Base-by-base conservation (phyloP, 2,888 invertebrate genomes). In the Folsomia manolachei region DNA sequence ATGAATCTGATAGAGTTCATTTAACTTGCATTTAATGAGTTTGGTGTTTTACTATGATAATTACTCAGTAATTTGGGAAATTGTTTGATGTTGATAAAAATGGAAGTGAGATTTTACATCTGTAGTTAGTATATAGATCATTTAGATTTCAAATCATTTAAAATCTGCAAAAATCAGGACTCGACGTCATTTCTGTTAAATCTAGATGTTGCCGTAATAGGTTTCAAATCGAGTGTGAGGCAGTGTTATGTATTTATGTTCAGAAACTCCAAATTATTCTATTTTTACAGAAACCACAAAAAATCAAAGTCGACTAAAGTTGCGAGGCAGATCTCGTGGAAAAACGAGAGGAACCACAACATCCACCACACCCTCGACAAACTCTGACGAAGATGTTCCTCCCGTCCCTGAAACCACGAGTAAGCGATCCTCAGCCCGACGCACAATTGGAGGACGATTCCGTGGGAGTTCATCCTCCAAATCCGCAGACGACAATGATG, bases 271-370 rank as follows among this genome's bases (percentile, higher is more conserved):
- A n/a, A n/a, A n/a, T n/a, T n/a, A n/a, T n/a, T n/a, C n/a, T n/a
- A n/a, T n/a, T n/a, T n/a, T n/a, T n/a, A 9, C 14, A 39, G 39
- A 39, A 39, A 39, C 7, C n/a, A 66, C 51, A 23, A 63, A 25
- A 2, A 51, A n/a, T 18, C 39, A 52, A 21, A 23, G 23, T 19
- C 70, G 74, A 70, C 68, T 75, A 23, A 66, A 66, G 68, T 69
- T 75, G 11, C 62, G 74, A 56, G 74, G 72, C 24, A 69, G 74
- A 51, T 70, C 70, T 27, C 74, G 72, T 19, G 77, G 64, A n/a
- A 63, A 73, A 27, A 75, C 73, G 53, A 60, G 77, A 68, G 75
- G 73, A 1, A 73, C 73, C 7, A 61, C 76, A 1, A 62, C 71
- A 26, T 19, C 66, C 9, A 24, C 66, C 11, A 27, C 67, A 61